Evolutionary conservation across 2,113 vertebrate genomes (phyloP), one percentile per base, ranked within the genome.

Genomic region (Megaceryle torquata): DNA sequence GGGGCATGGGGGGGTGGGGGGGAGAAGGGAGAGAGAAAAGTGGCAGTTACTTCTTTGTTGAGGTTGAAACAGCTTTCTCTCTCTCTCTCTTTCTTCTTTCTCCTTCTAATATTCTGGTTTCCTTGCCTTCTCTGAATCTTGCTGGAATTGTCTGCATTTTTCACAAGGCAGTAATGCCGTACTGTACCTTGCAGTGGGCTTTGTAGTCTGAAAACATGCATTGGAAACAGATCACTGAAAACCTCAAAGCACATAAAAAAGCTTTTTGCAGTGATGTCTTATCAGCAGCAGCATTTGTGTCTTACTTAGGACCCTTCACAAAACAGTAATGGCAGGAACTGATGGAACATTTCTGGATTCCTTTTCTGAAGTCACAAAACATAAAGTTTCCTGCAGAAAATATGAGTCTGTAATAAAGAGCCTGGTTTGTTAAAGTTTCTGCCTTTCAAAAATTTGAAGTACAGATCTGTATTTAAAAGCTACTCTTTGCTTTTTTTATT

Each of bases 191-290:
- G 8, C 44, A 35, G 21, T 16, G 74, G 31, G 12, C 86, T 50
- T 96, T 97, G 46, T 91, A 98, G 98, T 98, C 98, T 90, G 99
- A 99, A 97, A 98, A 98, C 43, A 80, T 97, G 19, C 96, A 86
- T 88, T 99, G 98, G 98, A 98, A 95, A 16, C 95, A 98, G 41
- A 97, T 97, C 10, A 21, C 97, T 51, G 67, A 98, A 77, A 97
- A 97, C 19, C 98, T 98, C 78, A 96, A 99, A 97, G 93, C 95
- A 63, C 97, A 98, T 91, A 97, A 98, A 96, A 97, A 98, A 97
- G 99, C 97, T 0, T 96, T 98, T 29, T 98, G 96, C 74, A 97
- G 98, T 31, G 98, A 98, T 7, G 85, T 98, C 25, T 97, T 99
- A 64, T 96, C 99, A 68, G 98, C 97, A 1, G 96, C 98, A 54